Evolutionary conservation across 2,888 invertebrate genomes (phyloP).

Genomic region (Synergus laeviventris): DNA sequence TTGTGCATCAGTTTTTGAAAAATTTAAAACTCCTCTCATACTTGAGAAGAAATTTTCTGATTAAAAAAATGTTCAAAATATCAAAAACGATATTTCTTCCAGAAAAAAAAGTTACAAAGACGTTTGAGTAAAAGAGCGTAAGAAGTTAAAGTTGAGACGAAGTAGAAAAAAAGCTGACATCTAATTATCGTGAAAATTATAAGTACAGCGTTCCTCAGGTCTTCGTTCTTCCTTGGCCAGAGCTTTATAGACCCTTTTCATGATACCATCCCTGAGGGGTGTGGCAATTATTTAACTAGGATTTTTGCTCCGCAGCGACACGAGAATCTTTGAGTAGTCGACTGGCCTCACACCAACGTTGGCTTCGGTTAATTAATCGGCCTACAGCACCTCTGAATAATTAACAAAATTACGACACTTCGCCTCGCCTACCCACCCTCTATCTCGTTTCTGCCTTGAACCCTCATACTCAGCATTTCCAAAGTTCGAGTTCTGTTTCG

Average conservation of each 20-base stretch:
- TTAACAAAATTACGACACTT: conserved; percentile 66
- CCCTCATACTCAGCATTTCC: conserved; percentile 41
- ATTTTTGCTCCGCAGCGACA: conserved; percentile 55
- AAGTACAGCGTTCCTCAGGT: conserved; percentile 48
- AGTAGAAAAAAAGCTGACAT: conserved; percentile 40
- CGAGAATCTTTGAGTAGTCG: conserved; percentile 54
- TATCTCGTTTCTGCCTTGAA: conserved; percentile 40
- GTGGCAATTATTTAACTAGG: conserved; percentile 63
- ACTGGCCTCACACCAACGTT: conserved; percentile 48
- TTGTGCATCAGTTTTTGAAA: neutral
- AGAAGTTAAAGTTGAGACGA: conserved; percentile 36
- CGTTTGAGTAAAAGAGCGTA: neutral
- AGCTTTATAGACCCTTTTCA: conserved; percentile 38
- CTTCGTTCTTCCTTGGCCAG: conserved; percentile 27
- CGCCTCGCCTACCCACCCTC: conserved; percentile 44
- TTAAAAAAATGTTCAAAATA: neutral
- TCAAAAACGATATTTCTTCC: conserved; percentile 5
- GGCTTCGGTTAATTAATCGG: conserved; percentile 67
- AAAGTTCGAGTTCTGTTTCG: conserved; percentile 53
- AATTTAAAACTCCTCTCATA: neutral
- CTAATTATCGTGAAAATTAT: conserved; percentile 61
- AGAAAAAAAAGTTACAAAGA: neutral
- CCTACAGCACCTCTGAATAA: conserved; percentile 60
- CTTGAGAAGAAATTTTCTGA: neutral
- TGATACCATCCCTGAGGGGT: conserved; percentile 25